Base-by-base conservation (phyloP, 2,797 vertebrate genomes). In the Sebastes steindachneri region DNA sequence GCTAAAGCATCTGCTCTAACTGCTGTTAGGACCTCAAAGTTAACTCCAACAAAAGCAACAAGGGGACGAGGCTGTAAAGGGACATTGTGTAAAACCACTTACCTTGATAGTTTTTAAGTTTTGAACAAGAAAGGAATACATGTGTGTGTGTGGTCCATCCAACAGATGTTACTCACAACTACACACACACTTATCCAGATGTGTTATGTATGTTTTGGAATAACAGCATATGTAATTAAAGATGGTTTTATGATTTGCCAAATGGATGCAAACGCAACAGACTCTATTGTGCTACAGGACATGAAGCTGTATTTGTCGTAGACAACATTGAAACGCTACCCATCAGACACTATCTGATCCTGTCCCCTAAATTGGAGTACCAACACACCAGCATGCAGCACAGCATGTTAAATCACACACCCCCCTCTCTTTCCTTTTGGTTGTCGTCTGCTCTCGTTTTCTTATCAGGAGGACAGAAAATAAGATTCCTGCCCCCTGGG, bases 401-500 rank as follows among this genome's bases (percentile, higher is more conserved):
- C 84, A 84, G 86, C 90, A 86, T 93, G 84, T 80, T 87, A 83
- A 91, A 88, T 86, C 88, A 88, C 84, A 83, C 75, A 68, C 78
- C 79, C 74, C 73, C 55, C 71, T 82, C 77, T 79, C 67, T 73
- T 75, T 75, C 75, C 74, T 73, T 86, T 87, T 75, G 82, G 67
- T 88, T 83, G 75, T 88, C 78, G 58, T 79, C 84, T 73, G 86
- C 92, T 91, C 83, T 94, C 91, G 84, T 92, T 94, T 89, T 90
- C 89, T 93, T 93, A 94, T 95, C 94, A 90, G 86, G 73, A 77
- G 73, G 77, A 89, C 80, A 88, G 92, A 90, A 94, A 94, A 95
- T 93, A 93, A 87, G 92, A 92, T 94, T 94, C 79, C 74, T 92
- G 89, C 91, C 94, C 89, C 79, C 82, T 75, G 94, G 95, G 92